Evolutionary conservation across 1,140 invertebrate genomes (phyloP).

Genomic region (Brachionus rotundiformis): DNA sequence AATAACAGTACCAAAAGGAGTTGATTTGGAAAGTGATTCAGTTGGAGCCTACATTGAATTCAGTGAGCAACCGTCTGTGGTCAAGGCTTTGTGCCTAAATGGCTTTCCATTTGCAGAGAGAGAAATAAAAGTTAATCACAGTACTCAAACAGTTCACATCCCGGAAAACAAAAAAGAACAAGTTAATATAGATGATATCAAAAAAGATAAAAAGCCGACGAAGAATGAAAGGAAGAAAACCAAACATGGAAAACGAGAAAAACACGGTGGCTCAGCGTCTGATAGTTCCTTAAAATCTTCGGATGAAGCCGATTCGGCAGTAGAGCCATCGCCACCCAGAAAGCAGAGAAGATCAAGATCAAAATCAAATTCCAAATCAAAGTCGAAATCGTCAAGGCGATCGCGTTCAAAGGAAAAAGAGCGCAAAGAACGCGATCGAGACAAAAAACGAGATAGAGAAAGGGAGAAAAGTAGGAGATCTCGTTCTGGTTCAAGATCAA

Average conservation of each 20-base stretch:
- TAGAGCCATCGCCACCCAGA: neutral
- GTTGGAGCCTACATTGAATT: constrained; percentile 50
- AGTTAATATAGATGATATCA: constrained; percentile 5
- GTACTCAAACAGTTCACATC: neutral
- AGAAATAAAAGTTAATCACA: constrained; percentile 43
- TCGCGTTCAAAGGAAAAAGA: constrained; percentile 38
- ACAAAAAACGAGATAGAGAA: neutral
- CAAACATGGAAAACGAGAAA: neutral
- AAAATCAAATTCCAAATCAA: constrained; percentile 14
- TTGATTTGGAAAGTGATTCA: neutral
- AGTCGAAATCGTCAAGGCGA: neutral
- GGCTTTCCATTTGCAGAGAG: constrained; percentile 26
- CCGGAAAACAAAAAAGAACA: constrained; percentile 15
- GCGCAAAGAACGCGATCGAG: constrained; percentile 23
- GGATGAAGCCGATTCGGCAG: neutral
- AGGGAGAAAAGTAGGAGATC: constrained; percentile 6
- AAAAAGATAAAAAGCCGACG: constrained; percentile 9
- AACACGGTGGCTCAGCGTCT: neutral
- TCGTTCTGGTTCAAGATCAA: neutral
- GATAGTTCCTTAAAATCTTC: constrained; percentile 1
- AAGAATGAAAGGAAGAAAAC: neutral
- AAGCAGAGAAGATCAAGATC: constrained; percentile 18
- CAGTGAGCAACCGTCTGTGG: constrained; percentile 43
- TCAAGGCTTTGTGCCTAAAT: constrained; percentile 51
- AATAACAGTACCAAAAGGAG: neutral